phyloP scores from a whole-genome alignment of 2,797 vertebrate species.

The Oreonectes daqikongensis region DNA sequence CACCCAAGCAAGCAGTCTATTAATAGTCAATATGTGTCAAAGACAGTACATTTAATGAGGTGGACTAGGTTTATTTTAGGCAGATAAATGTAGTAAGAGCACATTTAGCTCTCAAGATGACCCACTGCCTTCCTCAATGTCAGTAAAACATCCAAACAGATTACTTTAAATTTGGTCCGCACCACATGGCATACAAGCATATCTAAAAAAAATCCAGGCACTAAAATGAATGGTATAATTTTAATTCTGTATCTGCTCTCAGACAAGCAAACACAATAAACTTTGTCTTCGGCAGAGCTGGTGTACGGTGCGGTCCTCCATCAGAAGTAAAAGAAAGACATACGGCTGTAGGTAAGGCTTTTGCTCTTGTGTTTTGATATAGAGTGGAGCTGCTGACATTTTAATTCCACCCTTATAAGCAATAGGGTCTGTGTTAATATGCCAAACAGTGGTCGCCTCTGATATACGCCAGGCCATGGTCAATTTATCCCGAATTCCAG shows the following conservation, averaged over 20 bases:
- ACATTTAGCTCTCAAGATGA: conserved; percentile 7
- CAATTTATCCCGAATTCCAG: conserved; percentile 61
- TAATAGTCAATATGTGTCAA: conserved; percentile 36
- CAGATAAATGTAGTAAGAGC: conserved; percentile 23
- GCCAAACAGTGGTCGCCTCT: conserved; percentile 57
- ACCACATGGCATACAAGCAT: background rate
- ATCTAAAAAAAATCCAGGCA: background rate
- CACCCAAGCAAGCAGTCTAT: conserved; percentile 19
- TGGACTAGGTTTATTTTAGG: conserved; percentile 30
- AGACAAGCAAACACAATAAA: conserved; percentile 46
- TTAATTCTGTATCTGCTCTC: conserved; percentile 10
- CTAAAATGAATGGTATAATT: background rate
- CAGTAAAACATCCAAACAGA: background rate
- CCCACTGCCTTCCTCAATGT: background rate
- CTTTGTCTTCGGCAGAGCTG: conserved; percentile 11
- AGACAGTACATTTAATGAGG: conserved; percentile 34
- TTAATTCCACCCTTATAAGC: conserved; percentile 61
- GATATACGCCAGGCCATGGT: conserved; percentile 65
- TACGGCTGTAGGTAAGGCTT: conserved; percentile 57
- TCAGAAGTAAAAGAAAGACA: conserved; percentile 59
- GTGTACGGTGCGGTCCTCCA: conserved; percentile 46
- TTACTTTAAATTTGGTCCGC: background rate
- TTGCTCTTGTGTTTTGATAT: conserved; percentile 61
- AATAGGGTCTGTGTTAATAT: conserved; percentile 65
- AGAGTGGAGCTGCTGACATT: conserved; percentile 59